Percentiles rank a stretch among this genome's conserved stretches.
Conservation (phyloP, 1,140 invertebrate species). For the Mizuhopecten yessoensis region DNA sequence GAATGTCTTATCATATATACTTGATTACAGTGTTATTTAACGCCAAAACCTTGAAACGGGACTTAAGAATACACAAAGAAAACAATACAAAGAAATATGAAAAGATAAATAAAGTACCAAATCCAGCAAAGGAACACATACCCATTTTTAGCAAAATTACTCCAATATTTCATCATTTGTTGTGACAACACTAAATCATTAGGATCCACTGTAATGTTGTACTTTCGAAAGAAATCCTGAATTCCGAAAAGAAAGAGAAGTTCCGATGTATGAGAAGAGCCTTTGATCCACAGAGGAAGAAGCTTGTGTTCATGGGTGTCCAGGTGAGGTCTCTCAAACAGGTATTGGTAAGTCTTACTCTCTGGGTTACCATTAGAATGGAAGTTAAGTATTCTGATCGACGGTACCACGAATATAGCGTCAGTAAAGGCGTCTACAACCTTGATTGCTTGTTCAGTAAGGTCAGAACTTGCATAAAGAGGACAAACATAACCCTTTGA, state of each 20-base stretch:
- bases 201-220: neutral
- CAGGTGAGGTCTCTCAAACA: neutral
- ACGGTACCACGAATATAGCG: neutral
- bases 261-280: slow-evolving; percentile 58
- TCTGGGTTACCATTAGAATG: neutral
- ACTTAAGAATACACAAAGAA: too few species aligned
- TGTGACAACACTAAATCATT: slow-evolving; percentile 92
- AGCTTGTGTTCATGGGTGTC: neutral
- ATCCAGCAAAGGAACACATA: slow-evolving; percentile 85
- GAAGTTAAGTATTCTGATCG: neutral
- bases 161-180: slow-evolving; percentile 94
- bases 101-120: too few species aligned
- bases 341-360: neutral
- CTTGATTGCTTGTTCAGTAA: neutral
- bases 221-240: neutral
- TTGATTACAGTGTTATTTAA: too few species aligned
- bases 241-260: slow-evolving; percentile 56
- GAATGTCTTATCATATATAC: too few species aligned
- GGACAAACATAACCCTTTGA: neutral
- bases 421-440: neutral
- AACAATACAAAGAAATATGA: too few species aligned
- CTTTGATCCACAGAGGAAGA: slow-evolving; percentile 53
- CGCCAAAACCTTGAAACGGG: too few species aligned
- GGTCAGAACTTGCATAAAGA: neutral
- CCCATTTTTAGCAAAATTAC: slow-evolving; percentile 97